Conservation (phyloP, 2,113 vertebrate species). For the Salminus brasiliensis region DNA sequence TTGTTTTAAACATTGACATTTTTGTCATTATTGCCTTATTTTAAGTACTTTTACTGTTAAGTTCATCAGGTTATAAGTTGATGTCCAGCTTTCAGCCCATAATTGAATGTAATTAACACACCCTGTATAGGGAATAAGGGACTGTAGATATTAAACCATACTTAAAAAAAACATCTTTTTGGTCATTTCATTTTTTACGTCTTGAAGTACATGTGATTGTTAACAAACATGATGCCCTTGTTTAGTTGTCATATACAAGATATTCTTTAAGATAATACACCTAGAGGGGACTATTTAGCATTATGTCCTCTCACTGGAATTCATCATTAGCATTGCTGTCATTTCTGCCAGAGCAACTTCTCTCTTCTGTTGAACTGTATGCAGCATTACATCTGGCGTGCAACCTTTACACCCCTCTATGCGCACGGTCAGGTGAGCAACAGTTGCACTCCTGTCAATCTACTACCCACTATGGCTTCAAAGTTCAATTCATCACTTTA, state of each 20-base stretch:
- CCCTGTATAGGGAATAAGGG: conserved; percentile 9
- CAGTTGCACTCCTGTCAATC: conserved; percentile 33
- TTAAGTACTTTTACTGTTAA: no score
- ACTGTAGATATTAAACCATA: conserved; percentile 41
- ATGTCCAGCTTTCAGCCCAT: no score
- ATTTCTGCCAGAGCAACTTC: conserved; percentile 3
- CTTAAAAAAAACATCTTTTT: conserved; percentile 2
- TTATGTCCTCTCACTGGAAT: background rate
- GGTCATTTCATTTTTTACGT: background rate
- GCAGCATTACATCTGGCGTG: conserved; percentile 20
- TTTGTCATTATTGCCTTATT: background rate
- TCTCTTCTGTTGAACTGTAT: conserved; percentile 24
- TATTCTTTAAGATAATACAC: no score
- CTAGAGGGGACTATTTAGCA: background rate
- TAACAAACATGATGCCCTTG: no score
- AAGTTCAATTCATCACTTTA: conserved; percentile 51
- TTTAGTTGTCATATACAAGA: background rate
- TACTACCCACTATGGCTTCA: conserved; percentile 36
- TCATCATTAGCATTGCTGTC: background rate
- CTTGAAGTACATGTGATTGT: background rate
- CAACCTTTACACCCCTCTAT: conserved; percentile 46
- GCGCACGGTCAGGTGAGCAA: conserved; percentile 48
- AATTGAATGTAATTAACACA: no score
- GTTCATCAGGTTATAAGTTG: conserved; percentile 23
- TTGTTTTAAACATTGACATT: no score